Percentiles rank a stretch among this genome's conserved stretches.
Evolutionary conservation across 2,113 vertebrate species (phyloP).

Genomic region (Gavialis gangeticus): DNA sequence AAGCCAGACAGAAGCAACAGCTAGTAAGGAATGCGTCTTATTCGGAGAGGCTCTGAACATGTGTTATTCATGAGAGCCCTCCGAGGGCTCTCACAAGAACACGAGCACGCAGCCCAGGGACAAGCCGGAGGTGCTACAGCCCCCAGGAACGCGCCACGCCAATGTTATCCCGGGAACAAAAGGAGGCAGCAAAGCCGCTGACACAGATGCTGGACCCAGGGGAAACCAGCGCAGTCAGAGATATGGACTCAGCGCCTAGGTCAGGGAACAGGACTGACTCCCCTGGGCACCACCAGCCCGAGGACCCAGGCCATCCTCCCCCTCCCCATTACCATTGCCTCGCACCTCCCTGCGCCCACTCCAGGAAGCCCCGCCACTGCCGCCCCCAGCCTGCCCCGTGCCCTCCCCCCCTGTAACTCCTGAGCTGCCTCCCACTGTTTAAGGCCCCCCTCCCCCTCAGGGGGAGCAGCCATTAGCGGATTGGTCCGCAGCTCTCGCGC

Average conservation of each 20-base stretch:
- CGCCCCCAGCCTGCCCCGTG: background rate
- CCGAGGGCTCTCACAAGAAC: too few species aligned
- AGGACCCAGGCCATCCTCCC: too few species aligned
- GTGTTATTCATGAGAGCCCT: too few species aligned
- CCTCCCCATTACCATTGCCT: slow-evolving; percentile 44
- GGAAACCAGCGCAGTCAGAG: slow-evolving; percentile 69
- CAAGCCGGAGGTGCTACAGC: background rate
- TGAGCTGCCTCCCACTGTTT: background rate
- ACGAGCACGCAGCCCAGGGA: too few species aligned
- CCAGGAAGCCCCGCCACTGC: background rate
- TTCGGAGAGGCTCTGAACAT: background rate
- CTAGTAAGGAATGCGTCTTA: background rate
- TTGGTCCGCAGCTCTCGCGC: slow-evolving; percentile 44
- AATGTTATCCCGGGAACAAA: slow-evolving; percentile 57
- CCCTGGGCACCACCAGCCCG: too few species aligned
- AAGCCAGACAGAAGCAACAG: background rate
- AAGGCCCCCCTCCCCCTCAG: background rate
- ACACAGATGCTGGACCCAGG: slow-evolving; percentile 56
- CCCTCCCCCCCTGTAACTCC: accelerated
- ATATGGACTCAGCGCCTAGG: slow-evolving; percentile 62
- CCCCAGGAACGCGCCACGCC: background rate
- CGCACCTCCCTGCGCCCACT: slow-evolving; percentile 41
- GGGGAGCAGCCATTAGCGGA: background rate
- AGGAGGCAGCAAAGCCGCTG: slow-evolving; percentile 62
- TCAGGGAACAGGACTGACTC: background rate